phyloP scores from a whole-genome alignment of 2,113 vertebrate genomes.

The Sturnus vulgaris region DNA sequence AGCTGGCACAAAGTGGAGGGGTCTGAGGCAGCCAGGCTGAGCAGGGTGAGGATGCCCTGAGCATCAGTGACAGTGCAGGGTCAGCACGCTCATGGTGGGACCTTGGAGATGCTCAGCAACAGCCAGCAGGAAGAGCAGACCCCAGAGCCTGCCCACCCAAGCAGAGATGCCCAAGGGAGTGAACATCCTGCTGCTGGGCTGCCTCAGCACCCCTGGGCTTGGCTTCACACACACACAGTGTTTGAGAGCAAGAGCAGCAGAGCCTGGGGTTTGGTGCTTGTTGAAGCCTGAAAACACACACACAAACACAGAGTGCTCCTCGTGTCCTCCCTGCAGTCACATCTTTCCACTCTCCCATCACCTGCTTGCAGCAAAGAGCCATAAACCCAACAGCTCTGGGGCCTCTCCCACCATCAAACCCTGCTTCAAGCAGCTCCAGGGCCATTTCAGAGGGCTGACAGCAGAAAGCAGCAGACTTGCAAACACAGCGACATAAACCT shows the following conservation, averaged over 20 bases:
- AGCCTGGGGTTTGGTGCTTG: neutral
- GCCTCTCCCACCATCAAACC: neutral
- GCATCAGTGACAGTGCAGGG: neutral
- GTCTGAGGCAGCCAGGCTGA: neutral
- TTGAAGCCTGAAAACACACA: neutral
- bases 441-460: neutral
- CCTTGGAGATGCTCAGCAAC: neutral
- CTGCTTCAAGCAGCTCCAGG: neutral
- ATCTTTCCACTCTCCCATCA: neutral
- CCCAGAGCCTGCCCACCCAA: neutral
- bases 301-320: neutral
- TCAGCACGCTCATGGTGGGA: rapidly evolving
- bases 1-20: neutral
- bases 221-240: neutral
- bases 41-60: neutral
- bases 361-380: neutral
- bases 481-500: neutral
- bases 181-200: neutral
- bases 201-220: neutral
- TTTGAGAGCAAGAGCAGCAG: neutral
- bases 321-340: neutral
- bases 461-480: neutral
- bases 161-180: neutral
- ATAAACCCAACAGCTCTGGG: neutral
- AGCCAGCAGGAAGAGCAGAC: neutral